Base-by-base conservation (phyloP, 2,797 vertebrate species). In the Enteromius fasciolatus region DNA sequence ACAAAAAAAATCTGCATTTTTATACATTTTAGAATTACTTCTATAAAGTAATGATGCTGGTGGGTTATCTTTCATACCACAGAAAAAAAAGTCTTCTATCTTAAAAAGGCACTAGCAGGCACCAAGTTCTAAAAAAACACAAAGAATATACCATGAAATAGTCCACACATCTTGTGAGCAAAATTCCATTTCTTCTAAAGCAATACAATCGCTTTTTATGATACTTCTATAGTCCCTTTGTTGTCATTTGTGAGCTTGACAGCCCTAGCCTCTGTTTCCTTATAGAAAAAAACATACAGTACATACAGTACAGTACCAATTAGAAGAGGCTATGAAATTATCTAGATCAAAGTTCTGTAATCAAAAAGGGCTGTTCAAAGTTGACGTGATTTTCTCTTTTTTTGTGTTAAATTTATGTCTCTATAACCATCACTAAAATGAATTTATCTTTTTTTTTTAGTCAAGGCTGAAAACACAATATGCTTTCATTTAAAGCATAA, bases 151-250 rank as follows among this genome's bases (percentile, higher is more conserved):
- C 17, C 17, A 18, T 31, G 17, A 18, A 73, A 73, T 33, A 33
- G 17, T 52, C 46, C 10, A 33, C 31, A 72, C 25, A 50, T 28
- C 2, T 31, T 72, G 9, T 72, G 69, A 33, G 46, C 17, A 72
- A 72, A 72, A 33, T 20, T 72, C 46, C 69, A 33, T 18, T 33
- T 33, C 28, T 52, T 52, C 28, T 52, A 28, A 50, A 73, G 25
- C 10, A 28, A 73, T 31, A 52, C 46, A 73, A 33, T 52, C 7
- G 18, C 48, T 73, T 73, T 73, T 46, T 73, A 33, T 73, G 18
- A 73, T 52, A 73, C 28, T 52, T 73, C 48, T 52, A 73, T n/a
- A 52, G 70, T n/a, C 5, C 18, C 46, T 52, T 73, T 52, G 46
- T 72, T 72, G 46, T 50, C 46, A 33, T 10, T 33, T 73, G 18